Evolutionary conservation across 2,888 invertebrate genomes (phyloP).

Genomic region (Lordiphosa fenestrarum): DNA sequence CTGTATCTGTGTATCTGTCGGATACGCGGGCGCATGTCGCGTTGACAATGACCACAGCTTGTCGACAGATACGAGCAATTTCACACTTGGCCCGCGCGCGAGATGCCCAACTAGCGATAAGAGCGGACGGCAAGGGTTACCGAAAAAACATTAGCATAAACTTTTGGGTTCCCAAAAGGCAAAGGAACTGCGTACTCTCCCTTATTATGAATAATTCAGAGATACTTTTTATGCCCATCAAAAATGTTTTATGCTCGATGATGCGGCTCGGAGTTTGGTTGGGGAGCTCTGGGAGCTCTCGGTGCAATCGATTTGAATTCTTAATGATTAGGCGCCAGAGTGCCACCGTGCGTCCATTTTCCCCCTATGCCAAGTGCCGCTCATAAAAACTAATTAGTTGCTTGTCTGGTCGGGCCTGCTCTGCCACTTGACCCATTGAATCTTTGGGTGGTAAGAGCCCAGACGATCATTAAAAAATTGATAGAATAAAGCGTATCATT

Average conservation of each 20-base stretch:
- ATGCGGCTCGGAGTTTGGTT: constrained; percentile 26
- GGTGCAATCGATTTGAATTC: constrained; percentile 74
- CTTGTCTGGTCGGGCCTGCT: constrained; percentile 31
- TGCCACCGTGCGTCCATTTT: constrained; percentile 54
- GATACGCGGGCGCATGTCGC: constrained; percentile 38
- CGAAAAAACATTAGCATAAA: constrained; percentile 55
- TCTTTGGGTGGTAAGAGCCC: constrained; percentile 61
- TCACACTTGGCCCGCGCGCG: constrained; percentile 58
- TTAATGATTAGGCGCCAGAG: constrained; percentile 76
- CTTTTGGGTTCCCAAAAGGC: constrained; percentile 44
- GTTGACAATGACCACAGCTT: constrained; percentile 75
- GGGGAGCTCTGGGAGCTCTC: constrained; percentile 2
- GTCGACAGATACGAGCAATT: constrained; percentile 77
- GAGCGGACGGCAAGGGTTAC: constrained; percentile 20
- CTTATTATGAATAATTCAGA: constrained; percentile 71
- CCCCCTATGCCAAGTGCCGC: constrained; percentile 41
- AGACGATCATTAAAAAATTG: constrained; percentile 53
- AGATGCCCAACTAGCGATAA: constrained; percentile 60
- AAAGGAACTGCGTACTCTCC: constrained; percentile 9
- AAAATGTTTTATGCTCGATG: constrained; percentile 69
- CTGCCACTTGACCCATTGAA: constrained; percentile 29
- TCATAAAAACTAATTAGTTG: constrained; percentile 73
- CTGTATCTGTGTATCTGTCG: constrained; percentile 27
- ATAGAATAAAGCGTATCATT: constrained; percentile 59
- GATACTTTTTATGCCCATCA: constrained; percentile 69